Percentiles rank a stretch among this genome's conserved stretches.
Evolutionary conservation across 2,888 invertebrate genomes (phyloP).

Genomic region (Fabriciana adippe): DNA sequence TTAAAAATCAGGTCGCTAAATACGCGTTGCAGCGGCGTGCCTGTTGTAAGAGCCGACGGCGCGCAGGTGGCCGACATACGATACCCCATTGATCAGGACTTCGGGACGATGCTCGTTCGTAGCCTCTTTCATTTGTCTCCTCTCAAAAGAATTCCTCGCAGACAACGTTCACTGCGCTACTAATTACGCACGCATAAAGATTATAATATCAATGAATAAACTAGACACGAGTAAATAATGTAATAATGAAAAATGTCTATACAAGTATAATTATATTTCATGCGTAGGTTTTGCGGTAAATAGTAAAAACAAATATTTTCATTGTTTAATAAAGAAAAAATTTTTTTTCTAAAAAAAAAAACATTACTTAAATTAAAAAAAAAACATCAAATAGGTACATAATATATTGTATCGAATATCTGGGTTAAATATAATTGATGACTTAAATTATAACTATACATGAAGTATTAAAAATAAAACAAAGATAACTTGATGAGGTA

Average conservation of each 20-base stretch:
- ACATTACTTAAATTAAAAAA: too few species aligned
- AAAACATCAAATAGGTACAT: too few species aligned
- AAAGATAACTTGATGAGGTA: not conserved
- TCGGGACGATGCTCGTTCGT: constrained; percentile 55
- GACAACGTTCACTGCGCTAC: constrained; percentile 75
- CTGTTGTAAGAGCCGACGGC: constrained; percentile 49
- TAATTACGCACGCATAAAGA: constrained; percentile 73
- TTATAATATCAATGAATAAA: constrained; percentile 35
- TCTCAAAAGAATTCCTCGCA: constrained; percentile 77
- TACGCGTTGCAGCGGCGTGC: constrained; percentile 37
- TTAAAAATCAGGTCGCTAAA: constrained; percentile 22
- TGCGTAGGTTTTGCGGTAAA: too few species aligned
- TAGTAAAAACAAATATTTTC: too few species aligned
- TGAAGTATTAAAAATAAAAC: not conserved
- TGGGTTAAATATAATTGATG: too few species aligned
- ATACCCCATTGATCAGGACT: constrained; percentile 73
- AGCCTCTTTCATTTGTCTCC: constrained; percentile 72
- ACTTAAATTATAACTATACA: too few species aligned
- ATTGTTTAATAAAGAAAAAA: too few species aligned
- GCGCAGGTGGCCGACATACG: constrained; percentile 80
- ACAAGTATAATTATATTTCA: too few species aligned
- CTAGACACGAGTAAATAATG: not conserved
- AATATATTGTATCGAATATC: too few species aligned
- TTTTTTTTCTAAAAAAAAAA: too few species aligned
- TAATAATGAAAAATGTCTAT: too few species aligned